Evolutionary conservation across 2,797 vertebrate genomes (phyloP), one percentile per base, ranked within the genome.

Genomic region (Xyrichtys novacula): DNA sequence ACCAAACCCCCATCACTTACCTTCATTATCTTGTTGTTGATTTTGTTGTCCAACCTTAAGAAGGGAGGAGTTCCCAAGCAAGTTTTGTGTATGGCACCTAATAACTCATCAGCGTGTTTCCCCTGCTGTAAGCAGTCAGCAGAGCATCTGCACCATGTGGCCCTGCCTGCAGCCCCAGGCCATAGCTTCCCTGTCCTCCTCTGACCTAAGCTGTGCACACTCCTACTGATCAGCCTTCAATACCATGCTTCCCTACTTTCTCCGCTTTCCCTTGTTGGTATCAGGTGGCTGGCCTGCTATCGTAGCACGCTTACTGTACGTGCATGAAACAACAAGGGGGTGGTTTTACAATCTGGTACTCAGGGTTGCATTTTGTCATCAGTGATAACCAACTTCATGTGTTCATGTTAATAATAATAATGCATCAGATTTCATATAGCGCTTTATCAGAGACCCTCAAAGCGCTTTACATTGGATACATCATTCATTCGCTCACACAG

Each of bases 101-200:
- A 72, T 63, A 76, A 76, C 55, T 71, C 56, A 53, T 84, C 61
- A 57, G 55, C 1, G 15, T 80, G 53, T 80, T 81, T 66, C 60
- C 69, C 60, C 53, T 48, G 20, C 42, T 81, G 66, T 32, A 62
- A 62, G 49, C 2, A 20, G 74, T 72, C 75, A 65, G 54, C 74
- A 34, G 77, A 53, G 49, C 34, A 52, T 71, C 19, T 68, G 78
- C 34, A 65, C 61, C 74, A 78, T 82, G 81, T 83, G 79, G 69
- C 59, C 70, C 54, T 70, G 65, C 57, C 78, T 72, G 11, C 69
- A 56, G 39, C 55, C 68, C 65, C 62, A 57, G 78, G 60, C 71
- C 63, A 65, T 29, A 15, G 74, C 25, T 67, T 77, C 70, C 59
- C 67, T 87, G 81, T 91, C 87, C 88, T 89, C 69, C 72, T 49